Percentiles rank a stretch among this genome's conserved stretches.
Conservation (phyloP, 2,888 invertebrate genomes). For the Pyrocoelia pectoralis region DNA sequence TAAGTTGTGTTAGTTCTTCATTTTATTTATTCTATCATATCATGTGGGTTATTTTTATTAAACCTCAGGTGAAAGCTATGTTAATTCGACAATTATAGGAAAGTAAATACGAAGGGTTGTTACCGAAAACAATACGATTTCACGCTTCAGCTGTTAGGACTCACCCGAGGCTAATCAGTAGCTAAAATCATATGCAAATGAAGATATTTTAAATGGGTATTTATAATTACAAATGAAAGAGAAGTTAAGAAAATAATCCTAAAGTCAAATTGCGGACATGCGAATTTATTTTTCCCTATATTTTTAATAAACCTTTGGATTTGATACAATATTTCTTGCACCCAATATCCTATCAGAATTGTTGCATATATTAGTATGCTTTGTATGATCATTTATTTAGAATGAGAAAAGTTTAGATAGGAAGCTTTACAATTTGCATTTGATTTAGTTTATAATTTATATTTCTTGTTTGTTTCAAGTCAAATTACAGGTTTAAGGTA, state of each 20-base stretch:
- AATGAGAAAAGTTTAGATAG: neutral
- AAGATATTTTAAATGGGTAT: too few relatives aligned
- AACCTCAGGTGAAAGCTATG: neutral
- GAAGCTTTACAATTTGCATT: neutral
- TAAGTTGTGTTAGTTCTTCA: neutral
- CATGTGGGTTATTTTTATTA: neutral
- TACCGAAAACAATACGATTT: neutral
- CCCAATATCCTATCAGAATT: too few relatives aligned
- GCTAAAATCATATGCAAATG: neutral
- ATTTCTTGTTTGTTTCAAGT: constrained; percentile 8
- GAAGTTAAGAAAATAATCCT: too few relatives aligned
- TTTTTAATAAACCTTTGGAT: too few relatives aligned
- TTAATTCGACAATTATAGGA: neutral
- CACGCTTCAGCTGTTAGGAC: constrained; percentile 1
- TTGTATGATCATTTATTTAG: neutral
- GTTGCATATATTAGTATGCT: too few relatives aligned
- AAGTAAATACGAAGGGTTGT: neutral
- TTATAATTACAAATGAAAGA: too few relatives aligned
- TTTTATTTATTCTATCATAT: neutral
- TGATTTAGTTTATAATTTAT: constrained; percentile 5
- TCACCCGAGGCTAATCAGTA: neutral
- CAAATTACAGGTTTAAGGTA: constrained; percentile 2
- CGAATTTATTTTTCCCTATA: too few relatives aligned
- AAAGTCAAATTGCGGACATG: too few relatives aligned
- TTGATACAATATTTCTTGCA: too few relatives aligned